phyloP scores from a whole-genome alignment of 2,113 vertebrate genomes.

The Otocyon megalotis region DNA sequence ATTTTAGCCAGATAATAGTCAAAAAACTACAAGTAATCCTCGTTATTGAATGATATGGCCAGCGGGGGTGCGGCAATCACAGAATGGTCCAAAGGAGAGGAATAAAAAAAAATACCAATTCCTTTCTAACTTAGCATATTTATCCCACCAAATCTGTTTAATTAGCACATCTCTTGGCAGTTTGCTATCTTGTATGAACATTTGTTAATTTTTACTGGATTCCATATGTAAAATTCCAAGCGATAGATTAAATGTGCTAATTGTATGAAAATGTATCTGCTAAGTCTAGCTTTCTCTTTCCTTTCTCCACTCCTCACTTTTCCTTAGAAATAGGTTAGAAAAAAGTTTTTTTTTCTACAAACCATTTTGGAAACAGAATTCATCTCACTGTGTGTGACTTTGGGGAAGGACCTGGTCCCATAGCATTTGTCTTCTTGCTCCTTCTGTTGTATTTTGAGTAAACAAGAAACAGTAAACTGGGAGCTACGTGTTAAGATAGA shows the following conservation, averaged over 20 bases:
- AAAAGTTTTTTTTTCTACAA: neutral
- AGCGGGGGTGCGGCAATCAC: neutral
- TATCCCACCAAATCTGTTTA: slow-evolving; percentile 76
- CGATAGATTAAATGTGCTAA: slow-evolving; percentile 78
- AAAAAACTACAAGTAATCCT: slow-evolving; percentile 24
- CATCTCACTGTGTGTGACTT: neutral
- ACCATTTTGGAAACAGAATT: slow-evolving; percentile 26
- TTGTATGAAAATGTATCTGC: slow-evolving; percentile 61
- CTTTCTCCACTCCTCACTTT: neutral
- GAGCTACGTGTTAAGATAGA: neutral
- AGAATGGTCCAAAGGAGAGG: slow-evolving; percentile 28
- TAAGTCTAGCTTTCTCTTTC: slow-evolving; percentile 50
- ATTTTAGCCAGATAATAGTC: neutral
- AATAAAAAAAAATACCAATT: slow-evolving; percentile 46
- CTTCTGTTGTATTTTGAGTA: neutral
- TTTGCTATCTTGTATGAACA: slow-evolving; percentile 75
- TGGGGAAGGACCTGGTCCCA: neutral
- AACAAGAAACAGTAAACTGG: neutral
- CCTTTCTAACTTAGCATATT: slow-evolving; percentile 75
- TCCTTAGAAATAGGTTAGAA: slow-evolving; percentile 3
- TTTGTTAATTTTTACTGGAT: slow-evolving; percentile 77
- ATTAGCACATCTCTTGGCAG: slow-evolving; percentile 80
- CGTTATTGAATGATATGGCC: slow-evolving; percentile 3
- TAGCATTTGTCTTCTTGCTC: neutral
- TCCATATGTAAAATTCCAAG: slow-evolving; percentile 78